Evolutionary conservation across 1,140 invertebrate genomes (phyloP), one percentile per base, ranked within the genome.

Genomic region (Drosophila malerkotliana): DNA sequence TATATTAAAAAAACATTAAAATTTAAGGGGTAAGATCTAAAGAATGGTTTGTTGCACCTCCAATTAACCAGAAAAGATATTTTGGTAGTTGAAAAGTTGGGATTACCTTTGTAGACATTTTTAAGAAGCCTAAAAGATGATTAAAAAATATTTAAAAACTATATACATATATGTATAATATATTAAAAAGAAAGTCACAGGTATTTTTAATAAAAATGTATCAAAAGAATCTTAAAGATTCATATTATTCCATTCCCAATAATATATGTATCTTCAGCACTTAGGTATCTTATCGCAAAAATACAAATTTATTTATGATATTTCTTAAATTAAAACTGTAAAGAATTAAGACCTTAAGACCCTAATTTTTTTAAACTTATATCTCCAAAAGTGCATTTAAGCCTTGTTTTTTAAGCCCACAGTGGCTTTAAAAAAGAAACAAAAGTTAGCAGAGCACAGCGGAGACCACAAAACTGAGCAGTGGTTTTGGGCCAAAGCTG

Each of bases 361-460:
- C 32, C 10, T 37, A n/a, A 3, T 37, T 9, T 7, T 34, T 34
- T 37, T 37, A 37, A 37, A 3, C 10, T 12, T 12, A 0, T 12
- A 8, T 15, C 21, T 2, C 7, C 9, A 3, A 18, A 47, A 8
- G n/a, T 60, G 32, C 64, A 32, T n/a, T 60, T 67, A 24, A 26
- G 30, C 34, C 12, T 4, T n/a, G 37, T 12, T 28, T 24, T 51
- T 39, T 2, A 1, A 3, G 47, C 48, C 72, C 72, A 74, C 60
- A 66, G 72, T 74, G 57, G 7, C 60, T 56, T 9, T n/a, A n/a
- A 52, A 49, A 74, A 24, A 34, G 12, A 32, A 32, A 32, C 30
- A 32, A 74, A 73, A 74, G 72, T 74, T 74, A 64, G 72, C 72
- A 69, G 67, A 67, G 63, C 63, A 67, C 26, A 64, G 59, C 59